These are phyloP conservation scores for Periparus ater DNA, from an alignment of 2,797 vertebrate genomes.

Conservation along the genomic window DNA sequence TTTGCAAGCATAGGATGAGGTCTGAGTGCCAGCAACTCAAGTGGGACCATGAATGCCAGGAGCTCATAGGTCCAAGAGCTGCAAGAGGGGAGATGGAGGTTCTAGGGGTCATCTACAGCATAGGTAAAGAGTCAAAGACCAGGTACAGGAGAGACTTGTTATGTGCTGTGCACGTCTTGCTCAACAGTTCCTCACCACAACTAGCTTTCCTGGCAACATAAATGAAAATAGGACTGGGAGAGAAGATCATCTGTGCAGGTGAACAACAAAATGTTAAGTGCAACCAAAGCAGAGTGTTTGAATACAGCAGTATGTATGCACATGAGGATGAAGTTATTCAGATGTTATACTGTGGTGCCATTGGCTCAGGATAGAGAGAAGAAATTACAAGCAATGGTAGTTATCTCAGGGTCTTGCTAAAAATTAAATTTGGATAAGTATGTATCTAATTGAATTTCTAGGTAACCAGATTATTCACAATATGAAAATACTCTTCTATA, in stretches of 20 bases:
- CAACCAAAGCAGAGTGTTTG: not conserved
- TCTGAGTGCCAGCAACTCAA: not conserved
- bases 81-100: accelerated
- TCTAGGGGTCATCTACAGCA: not conserved
- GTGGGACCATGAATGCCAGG: no score
- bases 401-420: not conserved
- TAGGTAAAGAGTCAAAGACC: not conserved
- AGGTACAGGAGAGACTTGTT: not conserved
- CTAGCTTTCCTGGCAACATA: not conserved
- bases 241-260: not conserved
- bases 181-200: not conserved
- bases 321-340: not conserved
- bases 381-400: not conserved
- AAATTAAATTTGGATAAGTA: constrained; percentile 1
- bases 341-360: not conserved
- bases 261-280: not conserved
- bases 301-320: not conserved
- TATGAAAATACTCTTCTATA: not conserved
- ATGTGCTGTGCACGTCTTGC: accelerated
- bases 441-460: not conserved
- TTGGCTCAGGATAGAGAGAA: not conserved
- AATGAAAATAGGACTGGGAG: not conserved
- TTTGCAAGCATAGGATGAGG: not conserved
- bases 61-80: not conserved
- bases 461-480: not conserved